These are phyloP conservation scores for Athrips mouffetella DNA, from an alignment of 2,888 invertebrate genomes.

Conservation along the genomic window DNA sequence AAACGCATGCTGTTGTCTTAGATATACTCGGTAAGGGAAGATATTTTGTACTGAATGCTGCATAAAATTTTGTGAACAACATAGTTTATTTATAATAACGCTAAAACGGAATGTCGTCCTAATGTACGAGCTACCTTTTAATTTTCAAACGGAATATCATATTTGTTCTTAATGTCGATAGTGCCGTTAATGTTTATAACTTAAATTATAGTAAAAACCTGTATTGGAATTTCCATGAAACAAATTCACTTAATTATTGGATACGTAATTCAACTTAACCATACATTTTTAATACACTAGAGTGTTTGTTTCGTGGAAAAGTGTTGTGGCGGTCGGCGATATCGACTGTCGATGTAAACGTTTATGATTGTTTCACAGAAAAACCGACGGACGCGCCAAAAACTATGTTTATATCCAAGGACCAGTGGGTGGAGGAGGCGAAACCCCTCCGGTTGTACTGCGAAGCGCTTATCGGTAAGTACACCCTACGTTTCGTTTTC, in stretches of 20 bases:
- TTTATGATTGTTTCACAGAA: slow-evolving; percentile 67
- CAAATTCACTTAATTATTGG: background rate
- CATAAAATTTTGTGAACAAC: too few species aligned
- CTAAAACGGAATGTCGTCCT: too few species aligned
- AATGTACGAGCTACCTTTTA: too few species aligned
- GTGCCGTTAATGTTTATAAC: too few species aligned
- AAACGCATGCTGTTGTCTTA: slow-evolving; percentile 81
- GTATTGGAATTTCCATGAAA: slow-evolving; percentile 6
- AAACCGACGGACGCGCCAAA: slow-evolving; percentile 80
- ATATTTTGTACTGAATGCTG: too few species aligned
- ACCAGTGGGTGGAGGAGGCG: slow-evolving; percentile 81
- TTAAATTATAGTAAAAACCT: background rate
- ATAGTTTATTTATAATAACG: too few species aligned
- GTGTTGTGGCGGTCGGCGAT: slow-evolving; percentile 6
- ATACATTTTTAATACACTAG: slow-evolving; percentile 17
- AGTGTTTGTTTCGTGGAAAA: slow-evolving; percentile 20
- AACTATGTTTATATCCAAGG: slow-evolving; percentile 82
- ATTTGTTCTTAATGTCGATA: too few species aligned
- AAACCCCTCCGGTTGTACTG: slow-evolving; percentile 83
- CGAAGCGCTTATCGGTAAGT: slow-evolving; percentile 86
- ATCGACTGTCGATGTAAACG: background rate
- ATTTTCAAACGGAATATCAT: too few species aligned
- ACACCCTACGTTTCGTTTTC: background rate
- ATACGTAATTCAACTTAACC: background rate
- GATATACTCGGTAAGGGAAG: slow-evolving; percentile 84